These are phyloP conservation scores for Lycorma delicatula DNA, from an alignment of 1,140 invertebrate genomes.

Conservation along the genomic window DNA sequence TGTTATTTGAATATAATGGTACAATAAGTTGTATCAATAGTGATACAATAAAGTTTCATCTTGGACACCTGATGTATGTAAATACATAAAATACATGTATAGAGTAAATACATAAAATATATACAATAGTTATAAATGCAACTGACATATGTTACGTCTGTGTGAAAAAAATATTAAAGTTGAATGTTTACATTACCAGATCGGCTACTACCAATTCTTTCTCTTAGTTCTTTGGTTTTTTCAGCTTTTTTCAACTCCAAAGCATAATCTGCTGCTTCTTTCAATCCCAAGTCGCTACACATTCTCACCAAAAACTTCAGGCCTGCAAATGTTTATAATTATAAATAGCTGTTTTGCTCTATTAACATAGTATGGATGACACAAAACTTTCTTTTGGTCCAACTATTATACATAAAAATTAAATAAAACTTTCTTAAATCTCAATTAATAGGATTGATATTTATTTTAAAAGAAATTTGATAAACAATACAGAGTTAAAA, in stretches of 20 bases:
- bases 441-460: neutral
- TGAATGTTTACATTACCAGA: constrained; percentile 41
- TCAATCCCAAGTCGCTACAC: constrained; percentile 72
- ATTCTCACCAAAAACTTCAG: constrained; percentile 75
- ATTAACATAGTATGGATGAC: too few species aligned
- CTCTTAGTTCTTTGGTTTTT: constrained; percentile 61
- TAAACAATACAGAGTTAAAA: too few species aligned
- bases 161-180: too few species aligned
- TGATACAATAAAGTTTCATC: too few species aligned
- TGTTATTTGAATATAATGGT: too few species aligned
- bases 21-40: too few species aligned
- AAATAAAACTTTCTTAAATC: too few species aligned
- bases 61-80: neutral
- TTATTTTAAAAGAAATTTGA: neutral
- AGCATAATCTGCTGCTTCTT: constrained; percentile 69
- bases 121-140: too few species aligned
- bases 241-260: constrained; percentile 74
- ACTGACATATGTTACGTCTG: too few species aligned
- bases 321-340: constrained; percentile 37
- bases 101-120: constrained; percentile 4
- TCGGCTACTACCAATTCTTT: constrained; percentile 47
- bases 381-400: too few species aligned
- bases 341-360: too few species aligned
- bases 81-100: constrained; percentile 7
- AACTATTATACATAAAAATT: neutral